These are phyloP conservation scores for Itoplectis maculator DNA, from an alignment of 2,888 invertebrate species.

Conservation along the genomic window DNA sequence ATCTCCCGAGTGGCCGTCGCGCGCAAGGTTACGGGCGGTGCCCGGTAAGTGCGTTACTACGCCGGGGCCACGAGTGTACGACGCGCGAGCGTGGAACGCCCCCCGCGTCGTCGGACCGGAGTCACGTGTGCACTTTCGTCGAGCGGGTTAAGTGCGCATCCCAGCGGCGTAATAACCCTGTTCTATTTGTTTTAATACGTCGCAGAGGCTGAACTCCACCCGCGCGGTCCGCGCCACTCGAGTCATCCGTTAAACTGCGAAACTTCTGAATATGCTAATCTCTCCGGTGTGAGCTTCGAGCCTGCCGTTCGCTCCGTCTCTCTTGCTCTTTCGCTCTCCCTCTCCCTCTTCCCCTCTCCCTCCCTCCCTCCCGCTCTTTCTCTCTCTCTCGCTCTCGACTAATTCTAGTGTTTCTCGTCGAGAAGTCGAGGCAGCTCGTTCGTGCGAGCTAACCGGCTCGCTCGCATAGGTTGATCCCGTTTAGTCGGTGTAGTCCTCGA, in stretches of 20 bases:
- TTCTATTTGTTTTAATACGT: conserved; percentile 66
- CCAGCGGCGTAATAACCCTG: conserved; percentile 54
- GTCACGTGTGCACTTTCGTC: conserved; percentile 21
- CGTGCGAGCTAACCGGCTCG: conserved; percentile 1
- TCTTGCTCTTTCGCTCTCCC: too few species aligned
- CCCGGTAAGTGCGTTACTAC: background rate
- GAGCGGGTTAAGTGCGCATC: conserved; percentile 44
- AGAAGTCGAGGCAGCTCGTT: conserved; percentile 7
- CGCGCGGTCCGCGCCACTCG: conserved; percentile 31
- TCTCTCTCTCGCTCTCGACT: conserved; percentile 33
- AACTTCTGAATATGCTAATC: conserved; percentile 71
- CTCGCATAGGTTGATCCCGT: conserved; percentile 24
- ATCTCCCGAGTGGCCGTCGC: background rate
- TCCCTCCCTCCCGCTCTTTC: too few species aligned
- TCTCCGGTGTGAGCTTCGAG: conserved; percentile 39
- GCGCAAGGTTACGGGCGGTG: background rate
- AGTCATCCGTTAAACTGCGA: conserved; percentile 67
- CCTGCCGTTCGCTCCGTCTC: background rate
- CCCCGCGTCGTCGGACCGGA: too few species aligned
- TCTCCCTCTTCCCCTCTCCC: too few species aligned
- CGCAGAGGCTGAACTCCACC: conserved; percentile 45
- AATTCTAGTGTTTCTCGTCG: conserved; percentile 66
- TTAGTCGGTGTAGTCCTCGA: conserved; percentile 10
- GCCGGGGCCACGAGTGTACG: too few species aligned
- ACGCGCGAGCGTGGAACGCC: background rate